phyloP scores from a whole-genome alignment of 2,888 invertebrate genomes.

The Baronia brevicornis region DNA sequence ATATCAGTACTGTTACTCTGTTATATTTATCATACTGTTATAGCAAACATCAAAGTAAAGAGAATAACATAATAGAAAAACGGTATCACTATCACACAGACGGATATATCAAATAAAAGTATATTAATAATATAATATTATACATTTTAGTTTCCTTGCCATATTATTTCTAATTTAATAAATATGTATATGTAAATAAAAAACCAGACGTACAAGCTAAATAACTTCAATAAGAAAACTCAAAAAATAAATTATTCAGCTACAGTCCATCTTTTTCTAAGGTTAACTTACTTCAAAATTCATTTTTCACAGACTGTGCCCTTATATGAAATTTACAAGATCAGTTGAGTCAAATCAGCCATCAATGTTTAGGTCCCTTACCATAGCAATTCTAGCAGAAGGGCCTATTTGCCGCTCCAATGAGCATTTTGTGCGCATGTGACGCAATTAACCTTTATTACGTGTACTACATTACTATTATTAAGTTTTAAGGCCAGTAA shows the following conservation, averaged over 20 bases:
- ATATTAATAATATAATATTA: too few species aligned
- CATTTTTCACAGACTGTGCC: slow-evolving; percentile 45
- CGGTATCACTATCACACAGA: too few species aligned
- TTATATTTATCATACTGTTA: too few species aligned
- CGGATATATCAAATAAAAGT: too few species aligned
- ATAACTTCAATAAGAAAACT: slow-evolving; percentile 27
- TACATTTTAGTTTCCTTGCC: too few species aligned
- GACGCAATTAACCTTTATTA: slow-evolving; percentile 41
- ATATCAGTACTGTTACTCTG: too few species aligned
- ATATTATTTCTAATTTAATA: slow-evolving; percentile 5
- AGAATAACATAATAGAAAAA: too few species aligned
- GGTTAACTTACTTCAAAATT: slow-evolving; percentile 44
- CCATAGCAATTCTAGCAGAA: slow-evolving; percentile 60
- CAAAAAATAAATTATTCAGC: slow-evolving; percentile 43
- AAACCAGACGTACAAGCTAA: slow-evolving; percentile 18
- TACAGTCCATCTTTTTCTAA: slow-evolving; percentile 37
- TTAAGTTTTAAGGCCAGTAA: slow-evolving; percentile 9
- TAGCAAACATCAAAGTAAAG: too few species aligned
- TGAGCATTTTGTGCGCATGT: slow-evolving; percentile 46
- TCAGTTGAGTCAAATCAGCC: slow-evolving; percentile 42
- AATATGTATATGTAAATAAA: slow-evolving; percentile 23
- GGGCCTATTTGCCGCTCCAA: slow-evolving; percentile 63
- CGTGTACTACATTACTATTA: slow-evolving; percentile 9
- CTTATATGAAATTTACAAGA: slow-evolving; percentile 45
- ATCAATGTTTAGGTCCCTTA: slow-evolving; percentile 46